phyloP scores from a whole-genome alignment of 2,113 vertebrate genomes.

The Eptesicus fuscus region DNA sequence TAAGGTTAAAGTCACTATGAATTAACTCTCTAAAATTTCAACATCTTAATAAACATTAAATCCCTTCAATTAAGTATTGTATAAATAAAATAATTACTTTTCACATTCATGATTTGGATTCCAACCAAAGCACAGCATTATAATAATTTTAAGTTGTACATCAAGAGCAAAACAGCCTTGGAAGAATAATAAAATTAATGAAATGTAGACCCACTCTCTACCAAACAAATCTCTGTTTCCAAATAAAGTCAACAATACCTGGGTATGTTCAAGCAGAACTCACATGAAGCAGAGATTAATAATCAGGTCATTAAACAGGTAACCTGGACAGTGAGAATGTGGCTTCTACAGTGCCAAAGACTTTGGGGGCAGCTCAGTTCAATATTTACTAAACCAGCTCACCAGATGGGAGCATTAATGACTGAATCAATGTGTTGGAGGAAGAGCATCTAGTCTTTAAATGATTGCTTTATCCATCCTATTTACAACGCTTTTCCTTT shows the following conservation, averaged over 20 bases:
- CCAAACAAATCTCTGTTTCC: background rate
- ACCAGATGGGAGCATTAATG: background rate
- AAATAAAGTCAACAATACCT: background rate
- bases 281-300: background rate
- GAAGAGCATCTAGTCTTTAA: conserved; percentile 59
- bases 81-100: conserved; percentile 33
- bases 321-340: conserved; percentile 38
- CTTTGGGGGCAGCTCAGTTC: conserved; percentile 32
- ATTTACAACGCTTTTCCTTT: conserved; percentile 64
- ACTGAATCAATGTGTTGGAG: conserved; percentile 61
- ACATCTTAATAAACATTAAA: conserved; percentile 15
- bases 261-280: conserved; percentile 12
- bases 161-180: background rate
- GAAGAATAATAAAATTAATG: background rate
- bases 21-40: background rate
- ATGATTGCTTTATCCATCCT: conserved; percentile 65
- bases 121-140: conserved; percentile 2
- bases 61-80: background rate
- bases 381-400: conserved; percentile 52
- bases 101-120: background rate
- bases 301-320: conserved; percentile 28
- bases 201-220: background rate
- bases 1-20: background rate
- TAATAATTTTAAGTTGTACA: background rate
- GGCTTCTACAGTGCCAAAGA: conserved; percentile 35